Conservation (phyloP, 2,797 vertebrate species). For the Meriones psammophilus region DNA sequence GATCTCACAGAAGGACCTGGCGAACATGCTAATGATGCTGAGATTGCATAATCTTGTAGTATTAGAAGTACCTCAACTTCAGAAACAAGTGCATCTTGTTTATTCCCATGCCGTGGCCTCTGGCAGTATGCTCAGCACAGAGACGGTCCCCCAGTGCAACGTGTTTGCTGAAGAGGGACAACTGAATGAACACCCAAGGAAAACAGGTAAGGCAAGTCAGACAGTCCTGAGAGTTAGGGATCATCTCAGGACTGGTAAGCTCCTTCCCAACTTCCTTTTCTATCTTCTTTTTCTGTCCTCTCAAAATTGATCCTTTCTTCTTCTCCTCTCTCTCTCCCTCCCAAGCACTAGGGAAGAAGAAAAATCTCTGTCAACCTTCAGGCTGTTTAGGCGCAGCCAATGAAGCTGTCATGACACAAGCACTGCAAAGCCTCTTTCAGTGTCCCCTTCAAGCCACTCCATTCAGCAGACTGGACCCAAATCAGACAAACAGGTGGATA, state of each 20-base stretch:
- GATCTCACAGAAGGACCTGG: neutral
- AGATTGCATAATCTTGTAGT: neutral
- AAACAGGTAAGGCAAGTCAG: neutral
- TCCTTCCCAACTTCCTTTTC: neutral
- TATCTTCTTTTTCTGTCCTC: slow-evolving; percentile 21
- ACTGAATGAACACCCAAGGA: neutral
- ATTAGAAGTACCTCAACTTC: neutral
- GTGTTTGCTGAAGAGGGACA: neutral
- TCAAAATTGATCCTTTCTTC: neutral
- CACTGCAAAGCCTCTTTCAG: neutral
- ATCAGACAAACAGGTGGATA: slow-evolving; percentile 35
- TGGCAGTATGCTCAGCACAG: neutral
- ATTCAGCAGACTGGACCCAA: slow-evolving; percentile 1
- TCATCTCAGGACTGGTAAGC: neutral
- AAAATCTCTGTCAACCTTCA: neutral
- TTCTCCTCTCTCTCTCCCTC: neutral
- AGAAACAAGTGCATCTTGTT: neutral
- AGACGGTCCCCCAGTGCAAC: neutral
- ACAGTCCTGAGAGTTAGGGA: neutral
- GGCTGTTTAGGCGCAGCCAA: neutral
- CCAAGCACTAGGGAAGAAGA: neutral
- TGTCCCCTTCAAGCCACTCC: neutral
- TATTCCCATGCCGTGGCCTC: neutral
- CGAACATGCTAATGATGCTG: neutral
- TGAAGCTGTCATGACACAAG: neutral